Evolutionary conservation across 1,140 invertebrate genomes (phyloP), one percentile per base, ranked within the genome.

Genomic region (Plectrocnemia conspersa): DNA sequence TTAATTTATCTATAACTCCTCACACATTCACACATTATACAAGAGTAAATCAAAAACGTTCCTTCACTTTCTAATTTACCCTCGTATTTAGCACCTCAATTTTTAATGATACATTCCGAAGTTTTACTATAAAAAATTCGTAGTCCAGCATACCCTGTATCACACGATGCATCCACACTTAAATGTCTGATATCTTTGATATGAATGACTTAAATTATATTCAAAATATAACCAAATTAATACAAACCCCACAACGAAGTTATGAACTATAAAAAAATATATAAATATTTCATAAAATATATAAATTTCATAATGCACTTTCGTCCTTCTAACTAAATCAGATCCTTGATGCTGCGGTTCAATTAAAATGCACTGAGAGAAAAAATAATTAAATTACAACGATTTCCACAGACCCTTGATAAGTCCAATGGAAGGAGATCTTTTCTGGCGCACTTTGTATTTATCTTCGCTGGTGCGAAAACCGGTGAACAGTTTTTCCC

Each of bases 391-490:
- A 47, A 54, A 41, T 54, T 54, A 61, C 33, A 61, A 74, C 25
- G 74, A 76, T 54, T 76, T 76, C 74, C 74, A 75, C 15, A 76
- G 62, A 45, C 74, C 74, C 49, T 75, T 73, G 16, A 76, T 76
- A 6, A 72, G 71, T 58, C 70, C 70, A 13, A 76, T 63, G 56
- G 72, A 74, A 0, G 74, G 74, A 21, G 72, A 72, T 47, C 64
- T 71, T 42, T 68, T 72, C 1, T 69, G 71, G 0, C 70, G 73
- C 50, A 44, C 70, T 70, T 56, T 74, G 65, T 50, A 72, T 71
- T 65, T 74, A 4, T 54, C 52, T 23, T 62, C 56, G 15, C 35
- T 56, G 16, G 54, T 45, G 18, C 59, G 56, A 22, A 62, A 55
- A 53, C 73, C 74, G 19, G 63, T 71, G n/a, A 75, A 68, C 54